phyloP scores from a whole-genome alignment of 2,113 vertebrate species.

The Oceanodroma tethys region DNA sequence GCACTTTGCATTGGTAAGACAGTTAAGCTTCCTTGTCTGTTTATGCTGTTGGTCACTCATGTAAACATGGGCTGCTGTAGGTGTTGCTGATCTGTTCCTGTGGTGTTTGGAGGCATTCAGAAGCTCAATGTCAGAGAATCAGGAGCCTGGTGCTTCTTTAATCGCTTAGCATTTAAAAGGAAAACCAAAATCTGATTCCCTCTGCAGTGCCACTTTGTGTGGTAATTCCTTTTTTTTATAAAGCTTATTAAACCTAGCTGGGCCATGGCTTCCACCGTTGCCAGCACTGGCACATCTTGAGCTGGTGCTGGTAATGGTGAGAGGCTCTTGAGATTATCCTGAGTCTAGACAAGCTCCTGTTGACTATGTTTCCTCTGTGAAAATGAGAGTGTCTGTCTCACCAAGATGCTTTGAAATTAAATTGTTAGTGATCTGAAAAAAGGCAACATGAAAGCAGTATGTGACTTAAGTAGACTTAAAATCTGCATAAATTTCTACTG shows the following conservation, averaged over 20 bases:
- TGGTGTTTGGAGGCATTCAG: background rate
- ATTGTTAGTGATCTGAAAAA: background rate
- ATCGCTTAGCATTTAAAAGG: background rate
- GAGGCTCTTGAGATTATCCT: background rate
- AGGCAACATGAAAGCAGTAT: background rate
- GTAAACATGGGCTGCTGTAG: background rate
- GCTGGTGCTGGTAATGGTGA: background rate
- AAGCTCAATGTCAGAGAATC: background rate
- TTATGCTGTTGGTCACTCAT: background rate
- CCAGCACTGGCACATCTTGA: background rate
- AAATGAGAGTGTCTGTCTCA: conserved; percentile 12
- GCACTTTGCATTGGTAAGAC: background rate
- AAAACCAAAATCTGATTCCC: background rate
- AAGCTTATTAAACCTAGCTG: background rate
- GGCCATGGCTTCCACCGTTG: background rate
- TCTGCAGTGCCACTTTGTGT: background rate
- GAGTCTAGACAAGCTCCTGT: conserved; percentile 20
- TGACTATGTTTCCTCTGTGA: background rate
- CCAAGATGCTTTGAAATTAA: conserved; percentile 18
- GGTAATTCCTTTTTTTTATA: background rate
- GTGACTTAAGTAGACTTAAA: background rate
- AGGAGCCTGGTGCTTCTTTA: background rate
- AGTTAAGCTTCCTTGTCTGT: background rate
- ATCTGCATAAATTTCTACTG: background rate
- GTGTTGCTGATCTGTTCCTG: background rate